phyloP scores from a whole-genome alignment of 37 sponge, comb jelly and placozoan species.

The Eunapius fragilis region DNA sequence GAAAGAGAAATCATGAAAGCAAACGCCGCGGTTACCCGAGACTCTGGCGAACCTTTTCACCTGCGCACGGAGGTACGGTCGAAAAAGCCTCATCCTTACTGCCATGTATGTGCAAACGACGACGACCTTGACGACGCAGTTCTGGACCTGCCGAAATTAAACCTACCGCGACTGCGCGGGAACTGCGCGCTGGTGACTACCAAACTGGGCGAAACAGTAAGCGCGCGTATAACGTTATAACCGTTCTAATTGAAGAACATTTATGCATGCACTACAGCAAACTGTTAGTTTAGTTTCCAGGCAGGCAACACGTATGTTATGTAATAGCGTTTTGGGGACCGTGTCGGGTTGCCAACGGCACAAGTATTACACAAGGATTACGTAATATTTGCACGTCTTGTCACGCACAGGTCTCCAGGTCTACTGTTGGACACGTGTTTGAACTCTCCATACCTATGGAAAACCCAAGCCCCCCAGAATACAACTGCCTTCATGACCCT shows the following conservation, averaged over 20 bases:
- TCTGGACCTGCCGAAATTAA: background rate
- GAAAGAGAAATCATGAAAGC: background rate
- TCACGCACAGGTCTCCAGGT: constrained; percentile 35
- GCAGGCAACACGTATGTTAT: no score
- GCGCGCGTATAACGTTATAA: background rate
- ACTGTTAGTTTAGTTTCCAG: no score
- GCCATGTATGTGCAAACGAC: background rate
- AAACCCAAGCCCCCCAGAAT: constrained; percentile 33
- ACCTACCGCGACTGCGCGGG: constrained; percentile 33
- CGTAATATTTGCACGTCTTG: background rate
- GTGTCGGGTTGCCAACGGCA: no score
- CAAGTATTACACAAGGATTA: no score
- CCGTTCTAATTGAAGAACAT: background rate
- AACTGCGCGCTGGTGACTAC: constrained; percentile 31
- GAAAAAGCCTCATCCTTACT: background rate
- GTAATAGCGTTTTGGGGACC: no score
- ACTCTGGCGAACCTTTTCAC: background rate
- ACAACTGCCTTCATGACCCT: constrained; percentile 86
- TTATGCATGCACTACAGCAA: background rate
- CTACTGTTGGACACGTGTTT: constrained; percentile 54
- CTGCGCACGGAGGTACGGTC: background rate
- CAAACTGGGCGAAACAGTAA: constrained; percentile 40
- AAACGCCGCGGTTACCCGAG: background rate
- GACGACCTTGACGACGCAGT: background rate
- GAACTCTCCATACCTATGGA: constrained; percentile 45